These are phyloP conservation scores for Troides aeacus DNA, from an alignment of 2,888 invertebrate genomes.

Conservation along the genomic window DNA sequence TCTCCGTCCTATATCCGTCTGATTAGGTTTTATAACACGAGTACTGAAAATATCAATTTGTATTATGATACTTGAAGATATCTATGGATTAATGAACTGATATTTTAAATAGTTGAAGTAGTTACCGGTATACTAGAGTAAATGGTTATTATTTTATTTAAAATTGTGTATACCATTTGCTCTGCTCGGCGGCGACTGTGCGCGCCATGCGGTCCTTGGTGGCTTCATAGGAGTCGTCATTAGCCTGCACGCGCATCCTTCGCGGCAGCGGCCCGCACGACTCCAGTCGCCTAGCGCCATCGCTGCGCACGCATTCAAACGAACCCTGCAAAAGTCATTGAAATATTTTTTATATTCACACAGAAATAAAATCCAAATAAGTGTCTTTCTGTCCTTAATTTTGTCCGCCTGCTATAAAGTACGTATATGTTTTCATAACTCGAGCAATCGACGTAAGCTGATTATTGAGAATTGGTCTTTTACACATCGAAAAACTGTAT, in stretches of 20 bases:
- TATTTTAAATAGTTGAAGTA: not conserved
- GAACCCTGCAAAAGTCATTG: slow-evolving; percentile 84
- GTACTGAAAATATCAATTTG: slow-evolving; percentile 82
- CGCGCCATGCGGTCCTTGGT: slow-evolving; percentile 95
- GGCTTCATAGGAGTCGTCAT: slow-evolving; percentile 96
- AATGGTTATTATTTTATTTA: not conserved
- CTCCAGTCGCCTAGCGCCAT: slow-evolving; percentile 83
- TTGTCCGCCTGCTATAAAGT: not conserved
- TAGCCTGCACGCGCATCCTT: slow-evolving; percentile 95
- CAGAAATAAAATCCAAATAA: not conserved
- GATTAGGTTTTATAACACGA: slow-evolving; percentile 95
- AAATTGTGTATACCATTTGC: slow-evolving; percentile 85
- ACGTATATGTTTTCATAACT: not conserved
- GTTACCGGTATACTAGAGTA: not conserved
- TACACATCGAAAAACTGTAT: too few species aligned
- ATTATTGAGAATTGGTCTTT: too few species aligned
- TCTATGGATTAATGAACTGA: too few species aligned
- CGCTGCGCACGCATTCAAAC: slow-evolving; percentile 91
- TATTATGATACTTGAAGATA: not conserved
- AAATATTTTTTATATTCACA: not conserved
- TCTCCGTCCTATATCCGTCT: slow-evolving; percentile 92
- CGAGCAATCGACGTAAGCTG: too few species aligned
- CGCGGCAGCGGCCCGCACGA: slow-evolving; percentile 92
- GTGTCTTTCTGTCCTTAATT: not conserved
- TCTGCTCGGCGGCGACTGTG: slow-evolving; percentile 95